Base-by-base conservation (phyloP, 2,888 invertebrate genomes). In the Pseudococcus jackbeardsleyi region DNA sequence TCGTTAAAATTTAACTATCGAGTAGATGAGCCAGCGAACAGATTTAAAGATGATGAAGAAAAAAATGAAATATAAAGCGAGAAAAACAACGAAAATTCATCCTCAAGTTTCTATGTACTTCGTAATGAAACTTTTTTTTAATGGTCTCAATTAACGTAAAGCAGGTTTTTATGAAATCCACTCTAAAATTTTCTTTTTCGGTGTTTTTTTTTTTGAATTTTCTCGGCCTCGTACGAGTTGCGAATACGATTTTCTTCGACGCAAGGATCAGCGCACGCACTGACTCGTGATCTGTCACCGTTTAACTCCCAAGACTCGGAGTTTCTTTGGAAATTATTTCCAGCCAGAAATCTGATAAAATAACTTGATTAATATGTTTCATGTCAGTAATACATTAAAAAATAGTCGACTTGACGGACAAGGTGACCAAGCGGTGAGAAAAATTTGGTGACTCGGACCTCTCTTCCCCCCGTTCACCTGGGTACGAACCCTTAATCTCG, bases 221-320 rank as follows among this genome's bases (percentile, higher is more conserved):
- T 1, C 68, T 26, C 11, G 68, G 9, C 12, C 33, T 33, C 3
- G 4, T 33, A 33, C 26, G 26, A 12, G 68, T 26, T 59, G 59
- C 6, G 4, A 59, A 59, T 19, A 19, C 19, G n/a, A 59, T 59
- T 59, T 59, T 33, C 26, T 59, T 59, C 59, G 19, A 59, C n/a
- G 68, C 22, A 22, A 12, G 9, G 0, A 39, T 42, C 79, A 79
- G 19, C 79, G 42, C 79, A 79, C 79, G 79, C 79, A 79, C 42
- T 19, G 68, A 68, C 42, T 79, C 79, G 79, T 79, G 79, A 79
- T 79, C 79, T 79, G 79, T 79, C 79, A 79, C 79, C 79, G 79
- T 79, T 79, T 79, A 72, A 46, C 46, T n/a, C n/a, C 9, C 4
- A 42, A 79, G 33, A 79, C 33, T 42, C 5, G 59, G 59, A 5